Evolutionary conservation across 1,140 invertebrate genomes (phyloP), one percentile per base, ranked within the genome.

Genomic region (Heliconius himera): DNA sequence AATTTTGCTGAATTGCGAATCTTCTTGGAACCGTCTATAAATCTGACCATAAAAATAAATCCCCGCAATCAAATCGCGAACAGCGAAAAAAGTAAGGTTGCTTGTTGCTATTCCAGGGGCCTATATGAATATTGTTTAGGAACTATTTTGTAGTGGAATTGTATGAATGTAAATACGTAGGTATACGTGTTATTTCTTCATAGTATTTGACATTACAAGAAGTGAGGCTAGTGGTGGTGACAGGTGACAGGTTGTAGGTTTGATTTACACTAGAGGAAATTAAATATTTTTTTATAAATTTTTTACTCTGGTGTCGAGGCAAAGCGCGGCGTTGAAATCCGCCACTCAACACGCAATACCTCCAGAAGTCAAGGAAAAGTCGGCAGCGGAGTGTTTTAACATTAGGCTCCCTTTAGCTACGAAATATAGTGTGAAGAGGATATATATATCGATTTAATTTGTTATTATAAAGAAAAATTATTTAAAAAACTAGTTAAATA

Each of bases 1-100:
- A 87, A 91, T 87, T 89, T 83, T 78, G 84, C 81, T 84, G 82
- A 83, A 83, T 81, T 80, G 83, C 84, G 85, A 89, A 90, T 91
- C 88, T 86, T 87, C 83, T 79, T 82, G 84, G 87, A 89, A 90
- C 85, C 87, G 90, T 90, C 90, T 90, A 91, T 94, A 93, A 94
- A 94, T 92, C 88, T 91, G 90, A 90, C 86, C 90, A 90, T 93
- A 94, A 94, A 93, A 94, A 87, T 93, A 94, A 93, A 94, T 93
- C 93, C 91, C 84, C 80, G 88, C 91, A 94, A 94, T 94, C 91
- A 93, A 94, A 93, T 94, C 88, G 91, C 85, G 89, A 94, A 92
- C 88, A 89, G 84, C 88, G 86, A 90, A 93, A 92, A 93, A 91
- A 92, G 90, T 90, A 91, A 88, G 90, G 89, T 92, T 93, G 89